phyloP scores from a whole-genome alignment of 1,140 invertebrate species.

The Drosophila santomea region DNA sequence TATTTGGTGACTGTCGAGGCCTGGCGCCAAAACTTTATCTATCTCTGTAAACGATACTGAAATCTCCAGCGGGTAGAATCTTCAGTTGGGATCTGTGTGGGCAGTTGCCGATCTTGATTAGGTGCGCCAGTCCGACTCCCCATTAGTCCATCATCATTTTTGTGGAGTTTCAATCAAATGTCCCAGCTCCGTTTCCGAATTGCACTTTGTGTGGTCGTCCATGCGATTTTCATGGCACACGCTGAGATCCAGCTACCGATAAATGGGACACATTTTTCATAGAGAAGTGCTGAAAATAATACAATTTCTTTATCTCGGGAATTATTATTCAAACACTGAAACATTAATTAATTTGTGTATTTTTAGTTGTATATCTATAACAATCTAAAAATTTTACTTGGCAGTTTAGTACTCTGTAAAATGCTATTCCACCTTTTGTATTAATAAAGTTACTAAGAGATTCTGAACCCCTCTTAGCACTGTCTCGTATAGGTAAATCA shows the following conservation, averaged over 20 bases:
- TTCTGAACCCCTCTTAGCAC: no score
- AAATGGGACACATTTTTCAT: background rate
- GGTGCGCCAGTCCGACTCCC: constrained; percentile 27
- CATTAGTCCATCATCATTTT: constrained; percentile 32
- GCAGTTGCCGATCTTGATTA: constrained; percentile 30
- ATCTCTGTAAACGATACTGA: constrained; percentile 31
- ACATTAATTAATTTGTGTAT: no score
- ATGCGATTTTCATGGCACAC: constrained; percentile 8
- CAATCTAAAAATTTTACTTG: no score
- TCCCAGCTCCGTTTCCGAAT: background rate
- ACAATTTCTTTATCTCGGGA: no score
- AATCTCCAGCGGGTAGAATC: constrained; percentile 19
- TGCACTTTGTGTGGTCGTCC: constrained; percentile 26
- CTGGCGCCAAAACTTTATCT: constrained; percentile 60
- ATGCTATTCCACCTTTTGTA: no score
- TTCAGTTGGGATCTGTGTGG: constrained; percentile 17
- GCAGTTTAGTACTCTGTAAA: no score
- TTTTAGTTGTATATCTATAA: no score
- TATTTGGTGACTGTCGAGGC: constrained; percentile 22
- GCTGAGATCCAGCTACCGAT: constrained; percentile 39
- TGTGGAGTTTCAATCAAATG: constrained; percentile 14
- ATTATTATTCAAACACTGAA: no score
- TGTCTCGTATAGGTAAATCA: no score
- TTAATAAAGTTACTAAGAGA: no score
- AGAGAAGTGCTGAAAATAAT: background rate